These are phyloP conservation scores for Abramis brama DNA, from an alignment of 2,113 vertebrate genomes.

Conservation along the genomic window DNA sequence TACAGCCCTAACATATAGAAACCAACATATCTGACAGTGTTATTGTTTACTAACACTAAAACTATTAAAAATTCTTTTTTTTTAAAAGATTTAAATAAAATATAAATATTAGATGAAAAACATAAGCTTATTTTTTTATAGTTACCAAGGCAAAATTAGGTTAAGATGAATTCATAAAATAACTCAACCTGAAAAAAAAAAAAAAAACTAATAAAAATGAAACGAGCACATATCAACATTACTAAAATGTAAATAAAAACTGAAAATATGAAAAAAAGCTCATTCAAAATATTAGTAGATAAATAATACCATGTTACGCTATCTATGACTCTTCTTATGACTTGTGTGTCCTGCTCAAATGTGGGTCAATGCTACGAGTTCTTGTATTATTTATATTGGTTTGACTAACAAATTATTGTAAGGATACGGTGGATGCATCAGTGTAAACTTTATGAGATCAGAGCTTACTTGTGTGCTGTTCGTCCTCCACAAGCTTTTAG, in stretches of 20 bases:
- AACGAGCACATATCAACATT: background rate
- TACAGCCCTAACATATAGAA: no score
- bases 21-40: no score
- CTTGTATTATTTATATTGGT: background rate
- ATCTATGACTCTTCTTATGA: background rate
- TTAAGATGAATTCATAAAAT: no score
- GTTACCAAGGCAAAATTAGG: no score
- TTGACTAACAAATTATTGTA: background rate
- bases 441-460: background rate
- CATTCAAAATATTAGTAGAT: background rate
- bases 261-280: background rate
- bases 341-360: background rate
- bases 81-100: no score
- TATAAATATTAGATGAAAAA: no score
- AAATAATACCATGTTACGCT: background rate
- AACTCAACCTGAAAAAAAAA: background rate
- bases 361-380: background rate
- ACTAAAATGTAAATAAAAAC: background rate
- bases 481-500: constrained; percentile 87
- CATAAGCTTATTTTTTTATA: no score
- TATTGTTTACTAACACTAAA: no score
- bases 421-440: background rate
- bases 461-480: constrained; percentile 92
- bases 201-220: background rate
- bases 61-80: no score